Percentiles rank a stretch among this genome's conserved stretches.
Conservation (phyloP, 1,140 invertebrate species). For the Drosophila rufa region DNA sequence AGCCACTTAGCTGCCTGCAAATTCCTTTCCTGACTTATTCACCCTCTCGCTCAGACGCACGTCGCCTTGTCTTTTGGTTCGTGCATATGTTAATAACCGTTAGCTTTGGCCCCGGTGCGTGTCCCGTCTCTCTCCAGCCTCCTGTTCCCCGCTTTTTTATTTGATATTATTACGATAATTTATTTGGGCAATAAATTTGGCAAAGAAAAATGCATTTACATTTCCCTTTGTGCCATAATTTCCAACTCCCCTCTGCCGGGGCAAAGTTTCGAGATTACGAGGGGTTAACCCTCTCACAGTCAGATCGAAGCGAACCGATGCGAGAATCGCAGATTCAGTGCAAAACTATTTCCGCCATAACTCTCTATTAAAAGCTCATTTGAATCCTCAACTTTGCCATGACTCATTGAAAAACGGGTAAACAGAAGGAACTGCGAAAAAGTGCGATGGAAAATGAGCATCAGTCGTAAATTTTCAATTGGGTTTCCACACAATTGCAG, state of each 20-base stretch:
- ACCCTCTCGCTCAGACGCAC: slow-evolving; percentile 37
- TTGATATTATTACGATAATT: slow-evolving; percentile 84
- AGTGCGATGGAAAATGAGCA: slow-evolving; percentile 30
- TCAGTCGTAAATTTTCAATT: slow-evolving; percentile 61
- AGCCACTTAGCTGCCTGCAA: slow-evolving; percentile 60
- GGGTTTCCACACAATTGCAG: slow-evolving; percentile 61
- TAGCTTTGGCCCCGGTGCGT: slow-evolving; percentile 70
- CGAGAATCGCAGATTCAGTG: slow-evolving; percentile 11
- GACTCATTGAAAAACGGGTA: slow-evolving; percentile 48
- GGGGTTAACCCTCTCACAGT: slow-evolving; percentile 32
- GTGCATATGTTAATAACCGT: slow-evolving; percentile 82
- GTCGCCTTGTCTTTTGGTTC: slow-evolving; percentile 49
- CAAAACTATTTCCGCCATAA: slow-evolving; percentile 27
- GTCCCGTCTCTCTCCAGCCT: slow-evolving; percentile 11
- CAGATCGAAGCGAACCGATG: slow-evolving; percentile 22
- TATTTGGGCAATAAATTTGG: slow-evolving; percentile 80
- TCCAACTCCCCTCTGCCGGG: slow-evolving; percentile 55
- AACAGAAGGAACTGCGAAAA: slow-evolving; percentile 25
- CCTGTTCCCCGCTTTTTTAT: slow-evolving; percentile 56
- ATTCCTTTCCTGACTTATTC: slow-evolving; percentile 39
- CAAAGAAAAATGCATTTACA: slow-evolving; percentile 78
- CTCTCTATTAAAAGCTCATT: slow-evolving; percentile 56
- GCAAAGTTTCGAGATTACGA: slow-evolving; percentile 24
- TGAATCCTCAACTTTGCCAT: slow-evolving; percentile 29
- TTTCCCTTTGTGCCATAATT: slow-evolving; percentile 75